Base-by-base conservation (phyloP, 2,888 invertebrate species). In the Ectemnius lituratus region DNA sequence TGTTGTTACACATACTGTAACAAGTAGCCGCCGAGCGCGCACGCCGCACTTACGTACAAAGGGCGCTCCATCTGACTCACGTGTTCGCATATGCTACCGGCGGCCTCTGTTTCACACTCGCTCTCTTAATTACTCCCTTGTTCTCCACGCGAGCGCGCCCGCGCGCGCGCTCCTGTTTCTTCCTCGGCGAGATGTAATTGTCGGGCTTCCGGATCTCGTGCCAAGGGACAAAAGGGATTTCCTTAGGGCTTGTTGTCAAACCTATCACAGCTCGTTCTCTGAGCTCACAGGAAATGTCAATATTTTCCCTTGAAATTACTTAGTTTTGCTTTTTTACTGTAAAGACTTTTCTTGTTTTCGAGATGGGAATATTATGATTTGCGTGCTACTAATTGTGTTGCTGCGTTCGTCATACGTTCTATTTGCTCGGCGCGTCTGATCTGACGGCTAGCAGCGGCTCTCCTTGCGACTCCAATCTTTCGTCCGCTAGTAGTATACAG, bases 31-130 rank as follows among this genome's bases (percentile, higher is more conserved):
- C 82, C 83, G 84, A 82, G 37, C 37, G 37, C 5, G 37, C 37
- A 4, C 37, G 37, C 37, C 37, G 37, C 37, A 76, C 78, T 84
- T 84, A 82, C 73, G 86, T 86, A 85, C 86, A 87, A 85, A 86
- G 86, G 86, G 86, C 82, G 83, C 79, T 78, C 81, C 81, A 78
- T 84, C 81, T 87, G 86, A 87, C 82, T 87, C 87, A 87, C 83
- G 84, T 85, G 82, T 75, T 79, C 78, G 80, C 86, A 83, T 81
- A 83, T 83, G 83, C 79, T 76, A 71, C 77, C 82, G 76, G 70
- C 70, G 68, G 67, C n/a, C 37, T 67, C 70, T 28, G 61, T 69
- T 57, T 58, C 57, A 60, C 45, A 52, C 72, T 65, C 60, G 18
- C 70, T 59, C n/a, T 57, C 49, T 70, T 52, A 52, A 52, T 52